Evolutionary conservation across 2,797 vertebrate genomes (phyloP).

Genomic region (Manis crassicaudata): DNA sequence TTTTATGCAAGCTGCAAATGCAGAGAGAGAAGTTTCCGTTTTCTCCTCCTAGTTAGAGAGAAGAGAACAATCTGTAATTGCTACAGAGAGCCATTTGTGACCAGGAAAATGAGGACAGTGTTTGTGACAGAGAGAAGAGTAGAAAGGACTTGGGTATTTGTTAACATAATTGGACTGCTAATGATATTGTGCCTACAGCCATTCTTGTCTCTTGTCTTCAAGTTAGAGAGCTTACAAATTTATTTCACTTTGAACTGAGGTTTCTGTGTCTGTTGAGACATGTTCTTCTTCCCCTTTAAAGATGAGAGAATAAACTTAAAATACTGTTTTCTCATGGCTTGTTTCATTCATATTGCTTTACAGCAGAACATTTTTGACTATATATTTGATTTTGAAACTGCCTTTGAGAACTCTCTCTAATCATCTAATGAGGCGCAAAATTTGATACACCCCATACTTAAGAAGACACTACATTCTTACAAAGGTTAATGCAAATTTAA

Average conservation of each 20-base stretch:
- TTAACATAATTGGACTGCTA: not conserved
- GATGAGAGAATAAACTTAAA: conserved; percentile 24
- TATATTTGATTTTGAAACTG: conserved; percentile 18
- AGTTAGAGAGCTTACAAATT: not conserved
- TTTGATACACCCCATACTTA: not conserved
- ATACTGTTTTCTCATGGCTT: not conserved
- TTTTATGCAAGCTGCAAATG: not conserved
- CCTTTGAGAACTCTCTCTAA: not conserved
- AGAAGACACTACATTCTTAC: not conserved
- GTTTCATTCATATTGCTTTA: not conserved
- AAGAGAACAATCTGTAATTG: not conserved
- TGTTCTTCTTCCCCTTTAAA: not conserved
- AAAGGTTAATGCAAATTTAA: conserved; percentile 39
- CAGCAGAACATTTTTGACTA: conserved; percentile 13
- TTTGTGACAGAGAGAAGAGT: not conserved
- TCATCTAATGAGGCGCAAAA: not conserved
- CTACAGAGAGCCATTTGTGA: not conserved
- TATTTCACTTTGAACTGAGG: not conserved
- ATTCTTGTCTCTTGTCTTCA: not conserved
- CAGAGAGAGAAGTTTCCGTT: not conserved
- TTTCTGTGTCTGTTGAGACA: not conserved
- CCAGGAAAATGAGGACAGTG: not conserved
- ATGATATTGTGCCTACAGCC: not conserved
- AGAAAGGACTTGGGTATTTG: not conserved
- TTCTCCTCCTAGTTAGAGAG: not conserved